Base-by-base conservation (phyloP, 2,113 vertebrate genomes). In the Colistium nudipinnis region DNA sequence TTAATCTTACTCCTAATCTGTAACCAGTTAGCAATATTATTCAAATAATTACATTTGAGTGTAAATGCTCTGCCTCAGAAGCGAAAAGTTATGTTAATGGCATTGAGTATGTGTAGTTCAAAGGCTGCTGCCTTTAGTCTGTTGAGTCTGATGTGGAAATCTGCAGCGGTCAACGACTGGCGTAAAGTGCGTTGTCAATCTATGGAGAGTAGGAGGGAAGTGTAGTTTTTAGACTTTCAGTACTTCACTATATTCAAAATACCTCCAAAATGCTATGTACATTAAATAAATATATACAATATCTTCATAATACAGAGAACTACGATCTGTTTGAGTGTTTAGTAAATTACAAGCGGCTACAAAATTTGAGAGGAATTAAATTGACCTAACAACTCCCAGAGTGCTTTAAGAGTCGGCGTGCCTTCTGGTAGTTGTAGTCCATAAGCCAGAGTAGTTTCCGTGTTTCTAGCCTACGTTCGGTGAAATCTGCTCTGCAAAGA, bases 401-500 rank as follows among this genome's bases (percentile, higher is more conserved):
- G 17, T 71, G 28, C 84, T 63, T 36, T 57, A 81, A 14, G 61
- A 9, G 2, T 4, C 1, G 1, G 3, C 0, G 1, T 1, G 10
- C 2, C 4, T 45, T 8, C 35, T 85, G 90, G 92, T 70, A 76
- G 24, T 76, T 91, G 93, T 88, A 92, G 93, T 93, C 65, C 54
- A 19, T 11, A 4, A 5, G 7, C 1, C 13, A 22, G 47, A 41
- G 39, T 74, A 62, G 79, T 85, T 90, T 90, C 88, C 85, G 83
- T 78, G 78, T 89, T 55, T 68, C 25, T 49, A 66, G 28, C 71
- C 48, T 73, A 22, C 71, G 57, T 85, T 85, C 83, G 86, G 76
- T 67, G 88, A 89, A 92, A 90, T 87, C 82, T 83, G 78, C 72
- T 84, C 82, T 81, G 82, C 76, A 89, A 86, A 90, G 85, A 88